phyloP scores from a whole-genome alignment of 1,140 invertebrate species.

The Aphidius ervi region DNA sequence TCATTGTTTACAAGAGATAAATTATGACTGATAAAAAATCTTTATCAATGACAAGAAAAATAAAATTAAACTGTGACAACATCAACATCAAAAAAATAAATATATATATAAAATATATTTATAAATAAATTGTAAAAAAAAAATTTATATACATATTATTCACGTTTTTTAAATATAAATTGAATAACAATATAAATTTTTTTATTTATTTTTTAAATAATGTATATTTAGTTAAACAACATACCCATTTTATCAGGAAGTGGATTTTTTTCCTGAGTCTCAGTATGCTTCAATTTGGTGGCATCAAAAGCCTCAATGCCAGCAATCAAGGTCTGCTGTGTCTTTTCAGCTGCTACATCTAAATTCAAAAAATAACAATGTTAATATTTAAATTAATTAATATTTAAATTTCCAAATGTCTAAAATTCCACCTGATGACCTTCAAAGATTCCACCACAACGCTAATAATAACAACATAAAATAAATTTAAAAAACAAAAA shows the following conservation, averaged over 20 bases:
- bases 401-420: no score
- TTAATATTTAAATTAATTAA: background rate
- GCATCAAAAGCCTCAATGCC: conserved; percentile 82
- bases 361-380: conserved; percentile 24
- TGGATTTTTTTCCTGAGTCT: conserved; percentile 89
- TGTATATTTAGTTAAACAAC: conserved; percentile 12
- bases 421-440: no score
- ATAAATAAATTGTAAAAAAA: no score
- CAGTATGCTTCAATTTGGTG: conserved; percentile 82
- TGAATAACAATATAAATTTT: no score
- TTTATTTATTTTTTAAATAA: no score
- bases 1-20: no score
- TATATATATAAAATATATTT: no score
- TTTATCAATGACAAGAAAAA: conserved; percentile 2
- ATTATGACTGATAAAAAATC: background rate
- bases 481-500: no score
- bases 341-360: conserved; percentile 87
- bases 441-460: no score
- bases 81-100: background rate
- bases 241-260: conserved; percentile 92
- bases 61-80: conserved; percentile 8
- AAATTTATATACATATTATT: no score
- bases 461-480: no score
- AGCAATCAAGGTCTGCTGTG: conserved; percentile 76
- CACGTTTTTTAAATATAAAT: no score